Percentiles rank a stretch among this genome's conserved stretches.
Conservation (phyloP, 2,888 invertebrate genomes). For the Lamellibrachia columna region DNA sequence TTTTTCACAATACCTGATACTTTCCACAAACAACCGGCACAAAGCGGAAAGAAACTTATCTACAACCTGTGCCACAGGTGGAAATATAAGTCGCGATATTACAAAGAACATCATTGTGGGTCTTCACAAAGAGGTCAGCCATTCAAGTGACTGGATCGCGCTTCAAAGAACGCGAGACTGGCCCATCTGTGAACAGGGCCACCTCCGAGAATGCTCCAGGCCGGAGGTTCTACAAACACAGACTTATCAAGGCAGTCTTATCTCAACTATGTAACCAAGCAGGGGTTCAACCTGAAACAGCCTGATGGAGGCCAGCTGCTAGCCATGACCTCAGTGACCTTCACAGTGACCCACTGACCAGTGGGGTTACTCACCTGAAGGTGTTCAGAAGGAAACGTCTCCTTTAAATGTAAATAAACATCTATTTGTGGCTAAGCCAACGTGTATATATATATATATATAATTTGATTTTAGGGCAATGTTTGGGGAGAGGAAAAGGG, state of each 20-base stretch:
- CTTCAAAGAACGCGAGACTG: neutral
- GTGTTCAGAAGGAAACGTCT: neutral
- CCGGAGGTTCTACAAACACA: neutral
- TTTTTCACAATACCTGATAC: neutral
- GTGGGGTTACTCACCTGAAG: neutral
- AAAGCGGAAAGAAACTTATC: neutral
- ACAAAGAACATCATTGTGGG: neutral
- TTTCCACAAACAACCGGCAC: neutral
- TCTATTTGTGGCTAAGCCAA: neutral
- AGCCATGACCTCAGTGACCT: neutral
- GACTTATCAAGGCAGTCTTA: neutral
- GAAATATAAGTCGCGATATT: neutral
- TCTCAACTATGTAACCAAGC: slow-evolving; percentile 7
- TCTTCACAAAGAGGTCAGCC: neutral
- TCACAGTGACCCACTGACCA: neutral
- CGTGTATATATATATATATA: neutral
- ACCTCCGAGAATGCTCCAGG: neutral
- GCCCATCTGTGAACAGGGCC: neutral
- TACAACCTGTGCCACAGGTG: neutral
- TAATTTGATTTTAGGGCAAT: too few relatives aligned
- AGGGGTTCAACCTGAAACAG: neutral
- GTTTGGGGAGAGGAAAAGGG: too few relatives aligned
- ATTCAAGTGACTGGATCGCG: neutral
- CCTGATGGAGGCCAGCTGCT: neutral
- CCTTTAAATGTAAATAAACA: neutral